Percentiles rank a stretch among this genome's conserved stretches.
Evolutionary conservation across 2,888 invertebrate genomes (phyloP).

Genomic region (Philaethria dido): DNA sequence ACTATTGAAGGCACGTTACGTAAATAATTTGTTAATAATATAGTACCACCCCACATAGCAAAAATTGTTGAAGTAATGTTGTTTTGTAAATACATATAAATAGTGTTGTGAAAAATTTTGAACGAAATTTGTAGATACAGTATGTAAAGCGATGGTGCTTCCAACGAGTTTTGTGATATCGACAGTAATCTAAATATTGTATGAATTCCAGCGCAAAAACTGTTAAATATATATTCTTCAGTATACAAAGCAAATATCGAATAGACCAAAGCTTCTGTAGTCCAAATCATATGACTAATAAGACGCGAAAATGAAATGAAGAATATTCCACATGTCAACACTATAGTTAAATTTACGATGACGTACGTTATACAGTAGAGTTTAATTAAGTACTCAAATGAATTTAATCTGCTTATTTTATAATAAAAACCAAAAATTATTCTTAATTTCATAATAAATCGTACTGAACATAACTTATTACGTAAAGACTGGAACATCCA

Average conservation of each 20-base stretch:
- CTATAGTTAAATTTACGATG: not conserved
- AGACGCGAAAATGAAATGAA: too few species aligned
- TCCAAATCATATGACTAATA: too few species aligned
- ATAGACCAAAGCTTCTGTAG: not conserved
- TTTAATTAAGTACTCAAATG: not conserved
- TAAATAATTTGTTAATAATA: not conserved
- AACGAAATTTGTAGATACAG: not conserved
- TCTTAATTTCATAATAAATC: too few species aligned
- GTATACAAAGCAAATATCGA: not conserved
- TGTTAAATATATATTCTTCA: not conserved
- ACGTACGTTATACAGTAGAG: not conserved
- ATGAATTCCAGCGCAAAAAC: not conserved
- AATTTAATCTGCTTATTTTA: too few species aligned
- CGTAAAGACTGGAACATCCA: not conserved
- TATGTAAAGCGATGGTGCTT: too few species aligned
- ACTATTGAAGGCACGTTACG: not conserved
- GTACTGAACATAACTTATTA: not conserved
- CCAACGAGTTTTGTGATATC: too few species aligned
- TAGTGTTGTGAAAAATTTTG: not conserved
- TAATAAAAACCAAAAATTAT: too few species aligned
- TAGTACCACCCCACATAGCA: not conserved
- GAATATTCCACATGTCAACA: not conserved
- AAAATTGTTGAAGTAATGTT: too few species aligned
- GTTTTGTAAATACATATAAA: not conserved
- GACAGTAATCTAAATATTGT: not conserved